phyloP scores from a whole-genome alignment of 2,888 invertebrate species.

The Tholera decimalis region DNA sequence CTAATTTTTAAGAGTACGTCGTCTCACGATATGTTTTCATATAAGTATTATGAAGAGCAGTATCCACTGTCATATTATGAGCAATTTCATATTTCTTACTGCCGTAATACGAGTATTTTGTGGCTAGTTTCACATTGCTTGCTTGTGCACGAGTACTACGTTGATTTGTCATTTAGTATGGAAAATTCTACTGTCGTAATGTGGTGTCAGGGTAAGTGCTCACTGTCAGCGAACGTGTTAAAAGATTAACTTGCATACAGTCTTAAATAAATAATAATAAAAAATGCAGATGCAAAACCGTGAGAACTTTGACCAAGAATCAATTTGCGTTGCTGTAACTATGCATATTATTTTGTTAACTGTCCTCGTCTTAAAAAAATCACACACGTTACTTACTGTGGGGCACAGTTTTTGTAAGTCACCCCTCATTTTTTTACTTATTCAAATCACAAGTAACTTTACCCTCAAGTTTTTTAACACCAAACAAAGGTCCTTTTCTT shows the following conservation, averaged over 20 bases:
- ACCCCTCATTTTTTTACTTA: conserved; percentile 86
- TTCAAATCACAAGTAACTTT: conserved; percentile 87
- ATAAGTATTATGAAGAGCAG: too few species aligned
- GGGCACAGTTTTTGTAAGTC: conserved; percentile 80
- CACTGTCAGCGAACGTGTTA: too few species aligned
- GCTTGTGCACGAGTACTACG: too few species aligned
- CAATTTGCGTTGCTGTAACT: conserved; percentile 80
- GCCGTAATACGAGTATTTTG: too few species aligned
- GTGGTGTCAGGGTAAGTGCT: too few species aligned
- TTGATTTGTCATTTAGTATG: too few species aligned
- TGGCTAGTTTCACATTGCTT: too few species aligned
- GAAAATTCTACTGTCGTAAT: too few species aligned
- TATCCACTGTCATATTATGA: too few species aligned
- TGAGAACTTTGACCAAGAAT: conserved; percentile 86
- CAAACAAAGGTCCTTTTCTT: conserved; percentile 88
- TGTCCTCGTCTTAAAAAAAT: conserved; percentile 86
- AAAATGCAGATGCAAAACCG: conserved; percentile 69
- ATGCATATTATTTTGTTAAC: conserved; percentile 80
- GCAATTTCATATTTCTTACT: too few species aligned
- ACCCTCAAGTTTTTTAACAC: conserved; percentile 84
- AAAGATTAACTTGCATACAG: background rate
- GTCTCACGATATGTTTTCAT: too few species aligned
- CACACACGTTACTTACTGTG: conserved; percentile 71
- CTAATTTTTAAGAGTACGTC: too few species aligned
- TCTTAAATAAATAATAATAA: conserved; percentile 43